Percentiles rank a stretch among this genome's conserved stretches.
These are phyloP conservation scores for Sebastes umbrosus DNA, from an alignment of 2,797 vertebrate genomes.

Conservation along the genomic window DNA sequence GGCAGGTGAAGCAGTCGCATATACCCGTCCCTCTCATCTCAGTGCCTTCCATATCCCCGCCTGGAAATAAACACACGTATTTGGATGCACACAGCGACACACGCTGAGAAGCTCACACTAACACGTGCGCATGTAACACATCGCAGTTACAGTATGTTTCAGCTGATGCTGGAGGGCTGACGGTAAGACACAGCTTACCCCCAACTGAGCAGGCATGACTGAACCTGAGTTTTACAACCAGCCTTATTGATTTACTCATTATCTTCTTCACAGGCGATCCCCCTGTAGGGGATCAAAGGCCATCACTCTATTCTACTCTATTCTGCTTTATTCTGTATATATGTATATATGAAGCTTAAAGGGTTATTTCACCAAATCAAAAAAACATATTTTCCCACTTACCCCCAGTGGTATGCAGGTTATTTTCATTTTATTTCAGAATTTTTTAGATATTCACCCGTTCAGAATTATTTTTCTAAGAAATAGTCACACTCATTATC, in stretches of 20 bases:
- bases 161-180: slow-evolving; percentile 88
- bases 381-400: neutral
- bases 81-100: slow-evolving; percentile 19
- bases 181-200: slow-evolving; percentile 91
- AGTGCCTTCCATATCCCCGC: neutral
- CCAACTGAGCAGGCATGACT: slow-evolving; percentile 93
- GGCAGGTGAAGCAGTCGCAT: slow-evolving; percentile 20
- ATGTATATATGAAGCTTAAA: neutral
- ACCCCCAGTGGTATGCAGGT: neutral
- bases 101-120: slow-evolving; percentile 14
- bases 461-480: too few species aligned
- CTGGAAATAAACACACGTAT: slow-evolving; percentile 8
- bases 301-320: slow-evolving; percentile 36
- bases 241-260: slow-evolving; percentile 96
- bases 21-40: slow-evolving; percentile 9
- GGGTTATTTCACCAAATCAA: neutral
- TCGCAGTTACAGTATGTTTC: slow-evolving; percentile 77
- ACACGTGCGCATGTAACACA: slow-evolving; percentile 20
- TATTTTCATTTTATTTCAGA: neutral
- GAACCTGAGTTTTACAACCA: slow-evolving; percentile 94
- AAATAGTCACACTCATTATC: neutral
- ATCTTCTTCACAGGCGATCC: slow-evolving; percentile 89
- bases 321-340: slow-evolving; percentile 5
- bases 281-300: slow-evolving; percentile 82
- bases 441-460: neutral